These are phyloP conservation scores for Drosophila birchii DNA, from an alignment of 2,888 invertebrate genomes.

Conservation along the genomic window DNA sequence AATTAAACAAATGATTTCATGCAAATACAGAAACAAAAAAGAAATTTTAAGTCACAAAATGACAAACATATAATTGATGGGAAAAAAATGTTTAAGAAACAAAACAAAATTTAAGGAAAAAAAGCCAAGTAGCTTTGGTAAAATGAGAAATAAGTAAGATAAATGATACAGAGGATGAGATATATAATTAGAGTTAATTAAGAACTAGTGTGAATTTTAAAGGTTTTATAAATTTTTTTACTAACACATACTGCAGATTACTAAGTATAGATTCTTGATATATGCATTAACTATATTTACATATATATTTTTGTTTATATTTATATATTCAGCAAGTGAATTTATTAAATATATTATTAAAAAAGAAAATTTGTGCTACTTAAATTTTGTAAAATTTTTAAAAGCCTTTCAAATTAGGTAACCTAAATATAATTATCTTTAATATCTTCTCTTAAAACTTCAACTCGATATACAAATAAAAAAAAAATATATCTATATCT, in stretches of 20 bases:
- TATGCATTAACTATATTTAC: neutral
- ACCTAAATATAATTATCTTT: neutral
- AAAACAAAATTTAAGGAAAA: neutral
- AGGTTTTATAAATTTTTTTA: neutral
- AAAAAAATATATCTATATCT: neutral
- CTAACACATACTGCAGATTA: neutral
- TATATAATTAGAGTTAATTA: no score
- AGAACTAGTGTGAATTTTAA: no score
- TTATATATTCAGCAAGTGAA: neutral
- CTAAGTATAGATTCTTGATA: no score
- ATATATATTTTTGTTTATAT: no score
- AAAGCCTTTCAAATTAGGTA: neutral
- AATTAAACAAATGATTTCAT: constrained; percentile 12
- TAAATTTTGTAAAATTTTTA: neutral
- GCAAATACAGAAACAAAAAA: constrained; percentile 4
- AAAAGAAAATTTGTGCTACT: no score
- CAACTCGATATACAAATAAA: fast-evolving
- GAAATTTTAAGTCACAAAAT: constrained; percentile 22
- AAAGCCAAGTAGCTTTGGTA: neutral
- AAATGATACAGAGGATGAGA: no score
- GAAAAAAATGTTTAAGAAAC: constrained; percentile 1
- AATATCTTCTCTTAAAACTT: neutral
- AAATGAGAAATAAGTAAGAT: neutral
- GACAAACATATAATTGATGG: constrained; percentile 17
- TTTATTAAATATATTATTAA: neutral